Percentiles rank a stretch among this genome's conserved stretches.
phyloP scores from a whole-genome alignment of 2,888 invertebrate species.

The Zaprionus obscuricornis region DNA sequence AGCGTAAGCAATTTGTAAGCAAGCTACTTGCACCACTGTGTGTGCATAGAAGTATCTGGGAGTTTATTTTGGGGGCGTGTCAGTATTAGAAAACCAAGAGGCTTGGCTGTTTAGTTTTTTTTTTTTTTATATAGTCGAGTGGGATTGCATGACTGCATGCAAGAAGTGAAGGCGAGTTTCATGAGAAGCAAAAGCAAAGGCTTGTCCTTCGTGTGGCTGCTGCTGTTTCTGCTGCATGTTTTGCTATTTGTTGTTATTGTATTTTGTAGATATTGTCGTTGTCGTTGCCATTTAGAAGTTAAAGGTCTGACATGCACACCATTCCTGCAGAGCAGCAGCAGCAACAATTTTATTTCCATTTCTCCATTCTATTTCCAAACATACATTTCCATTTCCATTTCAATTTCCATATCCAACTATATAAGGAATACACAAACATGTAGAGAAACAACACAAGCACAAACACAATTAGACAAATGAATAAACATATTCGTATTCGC shows the following conservation, averaged over 20 bases:
- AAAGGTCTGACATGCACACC: slow-evolving; percentile 59
- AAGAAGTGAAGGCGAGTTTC: slow-evolving; percentile 40
- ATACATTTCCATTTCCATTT: slow-evolving; percentile 20
- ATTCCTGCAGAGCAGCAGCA: slow-evolving; percentile 23
- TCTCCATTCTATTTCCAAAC: no score
- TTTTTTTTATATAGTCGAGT: slow-evolving; percentile 59
- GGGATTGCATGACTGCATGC: slow-evolving; percentile 77
- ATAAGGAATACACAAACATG: background rate
- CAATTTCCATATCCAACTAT: slow-evolving; percentile 9
- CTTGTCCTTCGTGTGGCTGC: slow-evolving; percentile 54
- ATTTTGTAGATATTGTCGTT: slow-evolving; percentile 5
- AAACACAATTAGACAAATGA: slow-evolving; percentile 74
- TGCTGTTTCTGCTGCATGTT: slow-evolving; percentile 21
- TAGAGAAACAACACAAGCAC: slow-evolving; percentile 2
- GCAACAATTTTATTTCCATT: no score
- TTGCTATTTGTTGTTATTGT: no score
- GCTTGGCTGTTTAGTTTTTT: slow-evolving; percentile 59
- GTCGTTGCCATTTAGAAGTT: slow-evolving; percentile 63
- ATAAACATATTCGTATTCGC: slow-evolving; percentile 53
- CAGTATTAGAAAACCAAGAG: slow-evolving; percentile 6
- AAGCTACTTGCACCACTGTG: slow-evolving; percentile 33
- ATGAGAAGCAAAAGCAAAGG: slow-evolving; percentile 41
- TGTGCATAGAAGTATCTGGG: background rate
- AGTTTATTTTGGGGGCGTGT: background rate
- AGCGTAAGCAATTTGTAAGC: background rate